Percentiles rank a stretch among this genome's conserved stretches.
Conservation (phyloP, 1,140 invertebrate genomes). For the Aporrectodea caliginosa region DNA sequence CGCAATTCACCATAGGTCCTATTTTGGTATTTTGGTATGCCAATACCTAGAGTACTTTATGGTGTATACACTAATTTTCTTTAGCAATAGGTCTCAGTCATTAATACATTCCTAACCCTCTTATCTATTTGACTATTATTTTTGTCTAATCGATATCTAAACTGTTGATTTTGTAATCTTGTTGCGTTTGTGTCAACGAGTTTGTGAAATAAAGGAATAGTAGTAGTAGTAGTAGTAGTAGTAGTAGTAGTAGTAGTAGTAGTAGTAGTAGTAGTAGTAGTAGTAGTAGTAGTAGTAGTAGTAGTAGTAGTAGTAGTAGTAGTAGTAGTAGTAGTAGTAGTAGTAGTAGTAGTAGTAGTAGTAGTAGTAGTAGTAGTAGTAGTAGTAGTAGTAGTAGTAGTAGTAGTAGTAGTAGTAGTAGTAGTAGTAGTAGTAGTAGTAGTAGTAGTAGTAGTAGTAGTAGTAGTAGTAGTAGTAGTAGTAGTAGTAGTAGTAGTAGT, state of each 20-base stretch:
- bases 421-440: conserved; percentile 19
- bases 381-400: conserved; percentile 23
- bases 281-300: conserved; percentile 7
- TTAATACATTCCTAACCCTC: too few relatives aligned
- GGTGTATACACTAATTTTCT: too few relatives aligned
- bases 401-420: conserved; percentile 23
- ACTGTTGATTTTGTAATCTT: too few relatives aligned
- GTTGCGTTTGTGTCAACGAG: too few relatives aligned
- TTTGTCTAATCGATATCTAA: too few relatives aligned
- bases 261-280: conserved; percentile 7
- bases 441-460: conserved; percentile 21
- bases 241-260: conserved; percentile 7
- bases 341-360: conserved; percentile 17
- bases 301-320: conserved; percentile 5
- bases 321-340: conserved; percentile 2
- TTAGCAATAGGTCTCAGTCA: too few relatives aligned
- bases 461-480: conserved; percentile 23
- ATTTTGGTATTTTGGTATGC: too few relatives aligned
- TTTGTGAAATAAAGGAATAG: not conserved
- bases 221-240: conserved; percentile 7
- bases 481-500: conserved; percentile 23
- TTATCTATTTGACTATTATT: too few relatives aligned
- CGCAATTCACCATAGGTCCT: too few relatives aligned
- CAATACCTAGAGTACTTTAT: not conserved
- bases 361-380: conserved; percentile 23